Evolutionary conservation across 2,113 vertebrate species (phyloP), one percentile per base, ranked within the genome.

Genomic region (Anoura caudifer): DNA sequence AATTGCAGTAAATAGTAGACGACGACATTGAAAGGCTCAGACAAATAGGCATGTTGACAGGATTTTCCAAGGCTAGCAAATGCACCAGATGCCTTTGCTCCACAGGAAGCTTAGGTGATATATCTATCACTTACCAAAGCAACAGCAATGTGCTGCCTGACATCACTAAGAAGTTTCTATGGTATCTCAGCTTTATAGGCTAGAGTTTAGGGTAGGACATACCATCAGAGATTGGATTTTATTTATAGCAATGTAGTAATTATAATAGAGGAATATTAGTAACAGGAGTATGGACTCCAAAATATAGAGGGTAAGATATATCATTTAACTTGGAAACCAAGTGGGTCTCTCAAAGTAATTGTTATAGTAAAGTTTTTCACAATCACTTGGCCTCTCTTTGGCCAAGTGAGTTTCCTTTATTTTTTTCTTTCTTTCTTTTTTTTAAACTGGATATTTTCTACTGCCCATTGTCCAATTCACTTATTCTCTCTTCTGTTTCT

Each of bases 71-170:
- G 9, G 20, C 33, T 26, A 47, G 4, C 0, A 77, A 89, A 47
- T n/a, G 16, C 19, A 52, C 12, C 33, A 75, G 12, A 38, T 56
- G 33, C 22, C 14, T 22, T 76, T 76, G 9, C 52, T 84, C 43
- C 20, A 11, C 45, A 41, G 11, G 41, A 86, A 3, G 16, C 24
- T 69, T 12, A 47, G 38, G 22, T 72, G 19, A 41, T 38, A 38
- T 5, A 28, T 3, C 4, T 26, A 20, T 50, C 13, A 69, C 11
- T 76, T 87, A 41, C 33, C 59, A 88, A 52, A 56, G 22, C 16
- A 36, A 17, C 28, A 69, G 17, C 4, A 52, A 12, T 28, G 8
- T 5, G 1, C 5, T 38, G 5, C 5, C 47, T 1, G 3, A 33
- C 6, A 50, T 67, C 33, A 67, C 10, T 24, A 41, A 24, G 24